These are phyloP conservation scores for Xenentodon cancila DNA, from an alignment of 2,797 vertebrate species.

Conservation along the genomic window DNA sequence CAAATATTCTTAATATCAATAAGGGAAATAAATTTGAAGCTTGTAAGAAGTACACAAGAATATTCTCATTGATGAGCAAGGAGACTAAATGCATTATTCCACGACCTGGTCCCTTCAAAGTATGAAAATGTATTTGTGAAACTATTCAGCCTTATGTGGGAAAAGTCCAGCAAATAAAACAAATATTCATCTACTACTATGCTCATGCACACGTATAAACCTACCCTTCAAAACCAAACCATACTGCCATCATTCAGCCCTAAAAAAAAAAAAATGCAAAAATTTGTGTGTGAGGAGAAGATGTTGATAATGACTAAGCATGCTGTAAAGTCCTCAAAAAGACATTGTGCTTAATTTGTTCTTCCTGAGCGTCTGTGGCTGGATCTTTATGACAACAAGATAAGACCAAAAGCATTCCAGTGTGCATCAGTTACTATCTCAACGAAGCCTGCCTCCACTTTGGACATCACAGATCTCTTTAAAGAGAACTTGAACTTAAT, in stretches of 20 bases:
- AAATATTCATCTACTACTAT: constrained; percentile 12
- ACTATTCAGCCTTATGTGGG: constrained; percentile 18
- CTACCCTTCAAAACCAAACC: no score
- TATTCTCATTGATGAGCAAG: constrained; percentile 26
- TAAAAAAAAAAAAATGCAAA: constrained; percentile 15
- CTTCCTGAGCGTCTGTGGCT: constrained; percentile 36
- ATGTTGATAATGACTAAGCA: constrained; percentile 31
- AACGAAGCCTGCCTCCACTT: constrained; percentile 62
- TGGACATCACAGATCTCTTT: constrained; percentile 52
- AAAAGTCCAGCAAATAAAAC: constrained; percentile 6
- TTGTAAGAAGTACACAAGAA: constrained; percentile 34
- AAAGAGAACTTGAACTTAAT: constrained; percentile 49
- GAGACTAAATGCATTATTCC: constrained; percentile 7
- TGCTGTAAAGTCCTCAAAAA: constrained; percentile 29
- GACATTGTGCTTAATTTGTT: constrained; percentile 29
- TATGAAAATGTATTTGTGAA: constrained; percentile 15
- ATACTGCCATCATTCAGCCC: constrained; percentile 11
- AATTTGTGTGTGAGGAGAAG: constrained; percentile 10
- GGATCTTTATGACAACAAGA: constrained; percentile 50
- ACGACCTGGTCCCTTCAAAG: constrained; percentile 15
- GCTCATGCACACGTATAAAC: neutral
- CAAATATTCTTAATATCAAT: constrained; percentile 40
- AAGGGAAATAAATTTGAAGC: constrained; percentile 17
- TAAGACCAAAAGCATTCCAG: constrained; percentile 73
- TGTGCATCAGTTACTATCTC: constrained; percentile 55